Evolutionary conservation across 2,888 invertebrate species (phyloP).

Genomic region (Zonitis immaculata): DNA sequence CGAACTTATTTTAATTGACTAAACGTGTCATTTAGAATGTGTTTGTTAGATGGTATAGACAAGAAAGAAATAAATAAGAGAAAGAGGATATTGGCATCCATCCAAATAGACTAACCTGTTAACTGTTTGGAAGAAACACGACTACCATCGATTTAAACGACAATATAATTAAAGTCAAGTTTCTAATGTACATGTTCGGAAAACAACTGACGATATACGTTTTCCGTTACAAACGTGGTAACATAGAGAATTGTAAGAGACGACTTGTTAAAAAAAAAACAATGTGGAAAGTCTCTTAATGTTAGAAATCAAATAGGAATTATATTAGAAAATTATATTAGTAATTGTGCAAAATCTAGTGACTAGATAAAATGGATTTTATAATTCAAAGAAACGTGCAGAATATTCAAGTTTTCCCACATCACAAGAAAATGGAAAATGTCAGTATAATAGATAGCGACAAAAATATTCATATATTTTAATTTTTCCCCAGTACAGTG

Average conservation of each 20-base stretch:
- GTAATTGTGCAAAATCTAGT: not conserved
- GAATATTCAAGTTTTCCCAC: not conserved
- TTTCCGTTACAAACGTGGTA: not conserved
- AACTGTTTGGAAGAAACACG: no score
- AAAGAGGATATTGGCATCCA: not conserved
- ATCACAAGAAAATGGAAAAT: not conserved
- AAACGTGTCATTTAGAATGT: constrained; percentile 6
- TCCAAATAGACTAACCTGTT: not conserved
- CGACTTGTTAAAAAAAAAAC: no score
- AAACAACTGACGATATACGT: not conserved
- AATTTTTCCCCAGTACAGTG: no score
- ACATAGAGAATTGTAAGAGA: no score
- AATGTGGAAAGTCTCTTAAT: no score
- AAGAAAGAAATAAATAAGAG: not conserved
- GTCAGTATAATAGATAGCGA: not conserved
- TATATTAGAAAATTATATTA: no score
- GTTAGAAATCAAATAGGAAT: not conserved
- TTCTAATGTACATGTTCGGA: not conserved
- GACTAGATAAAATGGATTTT: not conserved
- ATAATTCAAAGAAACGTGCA: not conserved
- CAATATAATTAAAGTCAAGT: not conserved
- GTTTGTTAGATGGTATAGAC: not conserved
- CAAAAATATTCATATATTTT: not conserved
- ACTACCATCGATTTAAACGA: not conserved
- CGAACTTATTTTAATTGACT: constrained; percentile 8